phyloP scores from a whole-genome alignment of 2,797 vertebrate genomes.

The Naso thynnoides region DNA sequence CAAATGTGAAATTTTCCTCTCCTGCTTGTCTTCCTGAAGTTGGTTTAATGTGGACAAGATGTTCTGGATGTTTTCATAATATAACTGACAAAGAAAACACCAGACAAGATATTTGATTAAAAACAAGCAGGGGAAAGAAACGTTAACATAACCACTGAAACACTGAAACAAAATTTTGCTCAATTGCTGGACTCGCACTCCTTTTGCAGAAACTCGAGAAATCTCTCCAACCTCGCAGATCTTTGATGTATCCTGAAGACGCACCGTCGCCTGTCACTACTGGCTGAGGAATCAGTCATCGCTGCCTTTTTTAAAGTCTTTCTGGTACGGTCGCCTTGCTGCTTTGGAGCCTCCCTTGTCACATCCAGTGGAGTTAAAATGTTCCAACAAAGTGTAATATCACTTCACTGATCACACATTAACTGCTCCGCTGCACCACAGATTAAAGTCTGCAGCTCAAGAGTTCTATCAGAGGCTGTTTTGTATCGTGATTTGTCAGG shows the following conservation, averaged over 20 bases:
- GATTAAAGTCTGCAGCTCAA: constrained; percentile 65
- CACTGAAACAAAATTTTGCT: neutral
- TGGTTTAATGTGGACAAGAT: neutral
- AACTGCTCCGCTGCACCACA: constrained; percentile 59
- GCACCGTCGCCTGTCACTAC: constrained; percentile 59
- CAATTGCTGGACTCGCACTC: constrained; percentile 38
- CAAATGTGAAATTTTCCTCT: constrained; percentile 2
- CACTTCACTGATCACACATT: constrained; percentile 70
- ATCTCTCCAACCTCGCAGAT: constrained; percentile 46
- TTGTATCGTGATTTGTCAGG: constrained; percentile 53
- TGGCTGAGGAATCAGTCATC: constrained; percentile 64
- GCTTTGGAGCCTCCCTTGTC: constrained; percentile 64
- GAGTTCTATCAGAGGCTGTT: constrained; percentile 52
- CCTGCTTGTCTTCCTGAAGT: constrained; percentile 13
- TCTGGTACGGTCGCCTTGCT: constrained; percentile 54
- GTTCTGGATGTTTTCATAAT: constrained; percentile 1
- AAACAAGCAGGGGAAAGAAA: constrained; percentile 22
- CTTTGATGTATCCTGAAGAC: constrained; percentile 58
- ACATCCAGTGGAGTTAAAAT: constrained; percentile 69
- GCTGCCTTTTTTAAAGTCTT: constrained; percentile 52
- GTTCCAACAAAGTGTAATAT: constrained; percentile 69
- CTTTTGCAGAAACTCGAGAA: constrained; percentile 46
- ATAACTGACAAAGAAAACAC: neutral
- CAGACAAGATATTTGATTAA: constrained; percentile 2
- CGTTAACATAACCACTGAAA: neutral